Conservation (phyloP, 2,113 vertebrate species). For the Archocentrus centrarchus region DNA sequence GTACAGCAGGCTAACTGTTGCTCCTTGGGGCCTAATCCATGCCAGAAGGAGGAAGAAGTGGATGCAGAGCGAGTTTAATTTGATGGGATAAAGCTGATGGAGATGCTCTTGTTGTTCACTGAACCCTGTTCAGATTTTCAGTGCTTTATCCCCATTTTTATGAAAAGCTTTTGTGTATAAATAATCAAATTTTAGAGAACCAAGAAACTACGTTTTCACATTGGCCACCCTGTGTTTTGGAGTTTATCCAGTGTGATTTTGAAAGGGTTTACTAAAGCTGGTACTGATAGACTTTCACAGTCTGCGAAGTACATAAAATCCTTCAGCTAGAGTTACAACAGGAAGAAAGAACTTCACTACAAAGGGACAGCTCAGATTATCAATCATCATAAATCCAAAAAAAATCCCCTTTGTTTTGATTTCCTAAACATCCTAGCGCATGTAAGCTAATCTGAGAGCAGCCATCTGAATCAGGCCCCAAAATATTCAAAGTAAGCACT, state of each 20-base stretch:
- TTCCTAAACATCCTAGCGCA: not conserved
- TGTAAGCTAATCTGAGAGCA: not conserved
- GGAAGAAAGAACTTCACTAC: not conserved
- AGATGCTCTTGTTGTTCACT: not conserved
- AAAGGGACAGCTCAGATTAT: not conserved
- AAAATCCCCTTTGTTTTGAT: not conserved
- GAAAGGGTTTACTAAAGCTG: constrained; percentile 12
- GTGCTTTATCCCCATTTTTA: not conserved
- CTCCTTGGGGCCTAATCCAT: not conserved
- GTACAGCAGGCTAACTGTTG: constrained; percentile 3
- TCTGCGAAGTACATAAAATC: not conserved
- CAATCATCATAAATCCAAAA: not conserved
- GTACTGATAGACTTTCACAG: constrained; percentile 28
- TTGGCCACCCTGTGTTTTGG: constrained; percentile 14
- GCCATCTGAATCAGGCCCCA: not conserved
- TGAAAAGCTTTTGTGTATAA: not conserved
- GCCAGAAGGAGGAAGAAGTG: constrained; percentile 2
- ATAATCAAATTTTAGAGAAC: not conserved
- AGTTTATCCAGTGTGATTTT: constrained; percentile 16
- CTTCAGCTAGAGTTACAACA: not conserved
- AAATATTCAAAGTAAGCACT: not conserved
- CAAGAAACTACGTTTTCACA: constrained; percentile 8
- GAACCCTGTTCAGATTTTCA: not conserved
- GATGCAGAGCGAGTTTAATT: constrained; percentile 10
- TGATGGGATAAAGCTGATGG: not conserved